Base-by-base conservation (phyloP, 2,113 vertebrate species). In the Nerophis ophidion region DNA sequence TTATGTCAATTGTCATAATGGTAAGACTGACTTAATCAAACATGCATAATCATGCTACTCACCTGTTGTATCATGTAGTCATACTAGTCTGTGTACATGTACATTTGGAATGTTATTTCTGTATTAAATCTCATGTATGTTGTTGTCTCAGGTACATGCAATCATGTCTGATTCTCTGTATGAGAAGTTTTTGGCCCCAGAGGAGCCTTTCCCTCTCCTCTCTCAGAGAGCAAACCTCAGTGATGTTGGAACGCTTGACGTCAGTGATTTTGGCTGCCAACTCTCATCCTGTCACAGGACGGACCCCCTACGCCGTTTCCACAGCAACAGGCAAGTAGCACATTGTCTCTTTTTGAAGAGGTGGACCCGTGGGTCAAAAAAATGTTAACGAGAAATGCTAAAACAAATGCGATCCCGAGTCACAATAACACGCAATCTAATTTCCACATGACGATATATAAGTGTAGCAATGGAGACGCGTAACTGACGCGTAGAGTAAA, bases 231-330 rank as follows among this genome's bases (percentile, higher is more conserved):
- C 91, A 72, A 93, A 92, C 83, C 88, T 91, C 68, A 95, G 94
- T 66, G 96, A 98, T 69, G 92, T 95, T 48, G 93, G 92, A 55
- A 95, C 92, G 6, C 78, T 96, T 77, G 95, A 98, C 48, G 92
- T 93, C 76, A 97, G 95, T 78, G 95, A 97, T 81, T 96, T 98
- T 63, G 93, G 94, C 65, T 98, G 92, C 85, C 94, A 94, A 71
- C 89, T 96, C 8, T 98, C 95, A 0, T 98, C 96, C 1, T 98
- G 95, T 86, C 95, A 98, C 84, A 89, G 95, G 68, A 98, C 96
- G 4, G 93, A 98, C 74, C 95, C 95, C 2, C 87, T 98, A 17
- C 94, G 88, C 71, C 94, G 94, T 70, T 95, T 98, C 82, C 91
- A 97, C 79, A 93, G 91, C 74, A 95, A 95, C 91, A 94, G 95